These are phyloP conservation scores for Platorchestia sp. DNA, from an alignment of 1,140 invertebrate species.

Conservation along the genomic window DNA sequence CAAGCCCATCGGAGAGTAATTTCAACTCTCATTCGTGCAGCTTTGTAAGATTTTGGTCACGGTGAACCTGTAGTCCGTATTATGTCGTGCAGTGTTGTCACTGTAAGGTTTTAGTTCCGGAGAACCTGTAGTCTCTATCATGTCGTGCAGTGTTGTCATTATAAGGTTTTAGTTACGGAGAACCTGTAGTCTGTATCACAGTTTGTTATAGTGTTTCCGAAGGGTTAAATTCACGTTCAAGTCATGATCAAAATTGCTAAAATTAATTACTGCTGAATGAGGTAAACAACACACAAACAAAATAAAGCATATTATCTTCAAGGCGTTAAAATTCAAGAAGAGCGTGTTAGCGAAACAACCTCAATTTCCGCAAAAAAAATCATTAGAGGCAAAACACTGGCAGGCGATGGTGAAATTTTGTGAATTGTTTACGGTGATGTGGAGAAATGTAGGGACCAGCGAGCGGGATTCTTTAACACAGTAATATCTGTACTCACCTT, in stretches of 20 bases:
- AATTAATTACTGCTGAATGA: background rate
- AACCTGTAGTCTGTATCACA: too few species aligned
- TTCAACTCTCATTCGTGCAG: background rate
- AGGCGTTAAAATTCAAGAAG: background rate
- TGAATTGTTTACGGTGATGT: background rate
- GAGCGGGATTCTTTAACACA: background rate
- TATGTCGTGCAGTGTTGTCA: too few species aligned
- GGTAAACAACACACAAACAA: background rate
- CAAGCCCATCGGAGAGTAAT: background rate
- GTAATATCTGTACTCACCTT: background rate
- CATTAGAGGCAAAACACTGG: background rate
- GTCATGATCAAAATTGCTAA: background rate
- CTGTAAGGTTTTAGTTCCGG: too few species aligned
- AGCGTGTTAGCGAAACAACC: background rate
- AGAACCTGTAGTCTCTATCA: too few species aligned
- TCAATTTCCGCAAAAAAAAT: background rate
- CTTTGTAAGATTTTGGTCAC: too few species aligned
- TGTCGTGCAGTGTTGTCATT: too few species aligned
- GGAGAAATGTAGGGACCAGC: background rate
- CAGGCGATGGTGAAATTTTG: background rate
- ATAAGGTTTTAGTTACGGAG: too few species aligned
- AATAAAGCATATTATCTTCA: background rate
- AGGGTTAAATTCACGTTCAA: background rate
- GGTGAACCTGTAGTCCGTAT: too few species aligned
- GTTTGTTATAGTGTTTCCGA: too few species aligned